These are phyloP conservation scores for Sparus aurata DNA, from an alignment of 2,797 vertebrate genomes.

Conservation along the genomic window DNA sequence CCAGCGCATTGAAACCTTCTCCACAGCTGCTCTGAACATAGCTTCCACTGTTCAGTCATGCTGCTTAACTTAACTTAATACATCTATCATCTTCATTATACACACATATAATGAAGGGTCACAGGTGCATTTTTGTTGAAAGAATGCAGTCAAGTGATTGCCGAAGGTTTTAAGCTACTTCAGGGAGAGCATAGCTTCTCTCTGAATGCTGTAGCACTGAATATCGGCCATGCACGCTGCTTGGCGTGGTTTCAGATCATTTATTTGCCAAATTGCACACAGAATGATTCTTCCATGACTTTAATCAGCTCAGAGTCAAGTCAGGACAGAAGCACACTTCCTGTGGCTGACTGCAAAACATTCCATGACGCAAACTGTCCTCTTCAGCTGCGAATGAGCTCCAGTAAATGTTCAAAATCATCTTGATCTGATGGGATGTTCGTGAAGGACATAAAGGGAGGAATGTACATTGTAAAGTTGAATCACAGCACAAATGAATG, in stretches of 20 bases:
- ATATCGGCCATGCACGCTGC: conserved; percentile 3
- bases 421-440: conserved; percentile 20
- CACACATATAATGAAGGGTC: conserved; percentile 1
- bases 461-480: conserved; percentile 14
- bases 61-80: conserved; percentile 32
- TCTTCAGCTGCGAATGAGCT: conserved; percentile 21
- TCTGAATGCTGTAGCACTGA: conserved; percentile 33
- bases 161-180: conserved; percentile 12
- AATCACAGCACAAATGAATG: conserved; percentile 45
- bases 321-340: conserved; percentile 13
- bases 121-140: conserved; percentile 7
- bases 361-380: conserved; percentile 63
- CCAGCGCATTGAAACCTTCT: conserved; percentile 33
- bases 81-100: conserved; percentile 31
- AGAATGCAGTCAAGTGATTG: neutral
- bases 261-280: conserved; percentile 42
- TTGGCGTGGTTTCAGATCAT: conserved; percentile 32
- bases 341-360: conserved; percentile 60
- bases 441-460: neutral
- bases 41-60: conserved; percentile 19
- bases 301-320: conserved; percentile 31
- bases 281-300: conserved; percentile 39
- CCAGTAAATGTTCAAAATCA: conserved; percentile 12
- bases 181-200: neutral
- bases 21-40: conserved; percentile 24